Percentiles rank a stretch among this genome's conserved stretches.
Evolutionary conservation across 2,113 vertebrate species (phyloP).

Genomic region (Bubo bubo): DNA sequence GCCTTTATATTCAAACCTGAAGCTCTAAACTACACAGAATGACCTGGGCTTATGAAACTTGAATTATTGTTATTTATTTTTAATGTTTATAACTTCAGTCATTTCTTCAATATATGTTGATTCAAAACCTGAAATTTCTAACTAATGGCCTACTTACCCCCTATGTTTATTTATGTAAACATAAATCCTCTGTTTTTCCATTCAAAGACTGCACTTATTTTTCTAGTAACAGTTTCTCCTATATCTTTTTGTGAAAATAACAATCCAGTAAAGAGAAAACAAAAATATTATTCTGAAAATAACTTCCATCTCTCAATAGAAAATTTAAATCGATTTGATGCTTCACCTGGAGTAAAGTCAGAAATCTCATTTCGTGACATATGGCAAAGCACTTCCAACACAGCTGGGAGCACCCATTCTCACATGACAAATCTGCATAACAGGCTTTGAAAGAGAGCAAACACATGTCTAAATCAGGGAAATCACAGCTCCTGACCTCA

Average conservation of each 20-base stretch:
- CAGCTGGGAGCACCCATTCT: neutral
- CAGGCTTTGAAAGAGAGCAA: conserved; percentile 11
- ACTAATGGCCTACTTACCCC: neutral
- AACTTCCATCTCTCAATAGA: neutral
- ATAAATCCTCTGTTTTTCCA: neutral
- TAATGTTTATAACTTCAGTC: neutral
- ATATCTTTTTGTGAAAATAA: neutral
- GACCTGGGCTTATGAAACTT: neutral
- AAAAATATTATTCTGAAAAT: neutral
- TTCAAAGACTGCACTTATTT: neutral
- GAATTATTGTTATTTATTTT: conserved; percentile 15
- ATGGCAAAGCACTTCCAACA: neutral
- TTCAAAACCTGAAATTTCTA: neutral
- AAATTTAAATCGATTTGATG: conserved; percentile 7
- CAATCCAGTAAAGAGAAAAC: neutral
- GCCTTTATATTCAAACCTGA: neutral
- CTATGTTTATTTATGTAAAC: neutral
- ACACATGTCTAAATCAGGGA: neutral
- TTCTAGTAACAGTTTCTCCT: neutral
- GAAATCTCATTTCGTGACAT: neutral
- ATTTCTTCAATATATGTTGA: neutral
- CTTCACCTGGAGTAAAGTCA: neutral
- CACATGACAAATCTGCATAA: neutral
- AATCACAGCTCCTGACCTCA: neutral
- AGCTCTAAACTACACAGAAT: neutral